phyloP scores from a whole-genome alignment of 2,113 vertebrate genomes.

The Pseudonaja textilis region DNA sequence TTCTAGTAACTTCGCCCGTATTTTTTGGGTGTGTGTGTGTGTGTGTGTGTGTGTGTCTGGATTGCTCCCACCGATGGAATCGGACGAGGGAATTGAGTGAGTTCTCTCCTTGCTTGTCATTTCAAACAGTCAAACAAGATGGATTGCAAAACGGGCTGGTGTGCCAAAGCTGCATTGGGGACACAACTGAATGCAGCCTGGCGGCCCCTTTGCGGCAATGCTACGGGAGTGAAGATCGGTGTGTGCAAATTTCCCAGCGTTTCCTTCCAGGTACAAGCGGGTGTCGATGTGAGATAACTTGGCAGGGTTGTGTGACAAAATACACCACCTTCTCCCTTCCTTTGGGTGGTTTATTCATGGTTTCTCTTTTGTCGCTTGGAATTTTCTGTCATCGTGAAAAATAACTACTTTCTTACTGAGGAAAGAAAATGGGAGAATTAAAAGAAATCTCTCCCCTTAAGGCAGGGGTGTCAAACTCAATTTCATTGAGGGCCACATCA shows the following conservation, averaged over 20 bases:
- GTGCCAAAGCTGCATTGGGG: slow-evolving; percentile 14
- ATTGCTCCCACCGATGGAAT: background rate
- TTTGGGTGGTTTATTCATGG: background rate
- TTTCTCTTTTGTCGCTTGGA: background rate
- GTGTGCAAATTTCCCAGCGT: slow-evolving; percentile 8
- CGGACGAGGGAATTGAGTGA: background rate
- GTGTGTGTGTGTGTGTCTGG: too few species aligned
- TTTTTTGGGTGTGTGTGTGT: background rate
- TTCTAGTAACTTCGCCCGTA: background rate
- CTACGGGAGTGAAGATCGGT: background rate
- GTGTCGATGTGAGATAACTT: background rate
- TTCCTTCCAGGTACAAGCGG: slow-evolving; percentile 3
- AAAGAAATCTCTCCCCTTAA: background rate
- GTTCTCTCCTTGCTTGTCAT: background rate
- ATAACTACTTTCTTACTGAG: background rate
- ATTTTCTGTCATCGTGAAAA: background rate
- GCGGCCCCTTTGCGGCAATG: background rate
- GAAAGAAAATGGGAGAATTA: background rate
- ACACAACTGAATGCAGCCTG: background rate
- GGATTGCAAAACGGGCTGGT: background rate
- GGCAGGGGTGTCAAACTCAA: too few species aligned
- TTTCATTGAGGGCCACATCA: too few species aligned
- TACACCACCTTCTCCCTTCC: background rate
- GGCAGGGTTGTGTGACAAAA: background rate
- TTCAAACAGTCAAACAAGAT: background rate